Evolutionary conservation across 2,797 vertebrate species (phyloP), one percentile per base, ranked within the genome.

Genomic region (Enteromius trimaculatus): DNA sequence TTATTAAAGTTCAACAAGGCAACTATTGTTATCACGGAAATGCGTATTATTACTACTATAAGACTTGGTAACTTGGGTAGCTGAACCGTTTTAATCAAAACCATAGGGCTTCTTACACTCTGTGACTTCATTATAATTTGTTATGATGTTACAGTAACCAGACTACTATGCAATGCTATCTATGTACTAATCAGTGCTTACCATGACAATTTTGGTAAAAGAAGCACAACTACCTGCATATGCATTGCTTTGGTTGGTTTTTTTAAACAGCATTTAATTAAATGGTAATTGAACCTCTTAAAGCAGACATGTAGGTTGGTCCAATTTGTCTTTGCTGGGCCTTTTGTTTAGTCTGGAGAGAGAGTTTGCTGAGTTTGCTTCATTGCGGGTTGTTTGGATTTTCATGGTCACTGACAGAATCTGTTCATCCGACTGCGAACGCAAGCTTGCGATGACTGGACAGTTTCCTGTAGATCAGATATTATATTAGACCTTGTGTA

Each of bases 321-420:
- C 4, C 31, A 37, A 2, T 23, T 58, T 71, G 51, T 44, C 37
- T 9, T 42, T 21, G 34, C 21, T 70, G 6, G 51, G 26, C 13
- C 37, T 62, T 47, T 60, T 80, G 37, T 47, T 71, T n/a, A 47
- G 53, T 60, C 19, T 71, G 53, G 51, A 62, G 26, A 21, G 51
- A 29, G 65, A 80, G 53, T 60, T 69, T 62, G 68, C 39, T 58
- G 31, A 60, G 17, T 44, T 19, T 60, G 79, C 79, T 62, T 62
- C 5, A 6, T 17, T 62, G 53, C 16, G 21, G 53, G 26, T 80
- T 71, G 51, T 71, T 31, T 60, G 79, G 51, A 60, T 55, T 55
- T 71, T 81, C 14, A 62, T 49, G 23, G 23, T 34, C 11, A 47
- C 42, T 14, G 23, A 60, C 13, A n/a, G 60, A 74, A 82, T 82